Evolutionary conservation across 2,797 vertebrate genomes (phyloP).

Genomic region (Eidolon dupreanum): DNA sequence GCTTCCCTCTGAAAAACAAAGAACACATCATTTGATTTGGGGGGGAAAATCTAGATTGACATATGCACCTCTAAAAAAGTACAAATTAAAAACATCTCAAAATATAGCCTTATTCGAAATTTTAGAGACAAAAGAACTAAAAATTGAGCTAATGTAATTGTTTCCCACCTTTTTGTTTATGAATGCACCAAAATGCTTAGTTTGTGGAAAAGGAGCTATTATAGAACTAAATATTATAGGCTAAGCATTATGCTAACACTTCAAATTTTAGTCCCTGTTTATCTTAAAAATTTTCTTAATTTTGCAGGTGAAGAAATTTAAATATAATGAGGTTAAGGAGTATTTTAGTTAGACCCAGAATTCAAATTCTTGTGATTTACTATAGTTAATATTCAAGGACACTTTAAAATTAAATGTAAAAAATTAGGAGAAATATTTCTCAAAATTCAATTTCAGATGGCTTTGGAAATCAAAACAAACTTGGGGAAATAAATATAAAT

Average conservation of each 20-base stretch:
- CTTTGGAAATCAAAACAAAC: background rate
- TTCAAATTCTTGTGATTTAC: background rate
- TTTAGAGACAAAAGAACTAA: background rate
- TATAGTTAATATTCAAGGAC: background rate
- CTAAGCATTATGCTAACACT: background rate
- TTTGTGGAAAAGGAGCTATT: background rate
- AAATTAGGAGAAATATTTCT: background rate
- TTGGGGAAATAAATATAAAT: background rate
- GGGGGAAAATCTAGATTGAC: background rate
- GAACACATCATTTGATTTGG: background rate
- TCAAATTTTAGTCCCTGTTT: background rate
- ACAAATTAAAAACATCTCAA: background rate
- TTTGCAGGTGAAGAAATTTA: background rate
- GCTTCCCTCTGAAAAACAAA: background rate
- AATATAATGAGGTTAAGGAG: background rate
- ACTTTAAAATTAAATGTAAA: background rate
- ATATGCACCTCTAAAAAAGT: background rate
- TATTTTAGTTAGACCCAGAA: background rate
- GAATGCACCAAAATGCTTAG: background rate
- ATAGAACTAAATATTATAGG: rapidly evolving
- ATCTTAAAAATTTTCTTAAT: background rate
- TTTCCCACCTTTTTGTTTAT: background rate
- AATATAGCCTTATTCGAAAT: background rate
- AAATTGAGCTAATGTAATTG: background rate
- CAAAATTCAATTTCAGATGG: background rate